A percentile compares a stretch with the other conserved stretches of the same genome.
These are phyloP conservation scores for Fistularia tabacaria DNA, from an alignment of 2,797 vertebrate species.

Conservation along the genomic window DNA sequence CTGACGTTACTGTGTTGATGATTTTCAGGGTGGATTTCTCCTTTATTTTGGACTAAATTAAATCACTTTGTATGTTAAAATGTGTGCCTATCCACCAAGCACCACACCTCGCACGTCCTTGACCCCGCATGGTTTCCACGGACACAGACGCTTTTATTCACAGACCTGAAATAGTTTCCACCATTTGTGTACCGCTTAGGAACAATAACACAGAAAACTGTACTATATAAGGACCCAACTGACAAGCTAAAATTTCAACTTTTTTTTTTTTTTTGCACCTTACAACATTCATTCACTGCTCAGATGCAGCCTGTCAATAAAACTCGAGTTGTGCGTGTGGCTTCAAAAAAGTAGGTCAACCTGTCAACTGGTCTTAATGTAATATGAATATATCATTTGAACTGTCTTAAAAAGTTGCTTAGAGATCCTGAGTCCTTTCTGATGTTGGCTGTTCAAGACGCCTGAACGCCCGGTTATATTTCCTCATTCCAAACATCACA, in stretches of 20 bases:
- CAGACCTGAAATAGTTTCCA: slow-evolving; percentile 39
- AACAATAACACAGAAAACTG: not conserved
- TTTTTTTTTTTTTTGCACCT: no score
- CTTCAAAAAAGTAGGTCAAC: no score
- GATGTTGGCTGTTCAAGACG: no score
- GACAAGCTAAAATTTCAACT: not conserved
- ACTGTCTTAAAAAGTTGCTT: no score
- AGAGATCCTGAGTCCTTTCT: no score
- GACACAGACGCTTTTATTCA: slow-evolving; percentile 11
- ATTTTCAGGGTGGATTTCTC: slow-evolving; percentile 30
- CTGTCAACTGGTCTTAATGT: no score
- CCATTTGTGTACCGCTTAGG: slow-evolving; percentile 54
- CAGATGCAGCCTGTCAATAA: no score
- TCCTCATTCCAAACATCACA: no score
- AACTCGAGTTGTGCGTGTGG: no score
- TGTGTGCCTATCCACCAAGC: slow-evolving; percentile 1
- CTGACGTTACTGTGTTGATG: not conserved
- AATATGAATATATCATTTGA: no score
- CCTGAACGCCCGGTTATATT: no score
- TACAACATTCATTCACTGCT: no score
- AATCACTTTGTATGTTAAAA: slow-evolving; percentile 6
- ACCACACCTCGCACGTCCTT: not conserved
- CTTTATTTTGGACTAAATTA: slow-evolving; percentile 23
- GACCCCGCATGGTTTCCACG: not conserved
- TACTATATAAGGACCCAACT: slow-evolving; percentile 10